These are phyloP conservation scores for Drosophila nasuta DNA, from an alignment of 1,140 invertebrate genomes.

Conservation along the genomic window DNA sequence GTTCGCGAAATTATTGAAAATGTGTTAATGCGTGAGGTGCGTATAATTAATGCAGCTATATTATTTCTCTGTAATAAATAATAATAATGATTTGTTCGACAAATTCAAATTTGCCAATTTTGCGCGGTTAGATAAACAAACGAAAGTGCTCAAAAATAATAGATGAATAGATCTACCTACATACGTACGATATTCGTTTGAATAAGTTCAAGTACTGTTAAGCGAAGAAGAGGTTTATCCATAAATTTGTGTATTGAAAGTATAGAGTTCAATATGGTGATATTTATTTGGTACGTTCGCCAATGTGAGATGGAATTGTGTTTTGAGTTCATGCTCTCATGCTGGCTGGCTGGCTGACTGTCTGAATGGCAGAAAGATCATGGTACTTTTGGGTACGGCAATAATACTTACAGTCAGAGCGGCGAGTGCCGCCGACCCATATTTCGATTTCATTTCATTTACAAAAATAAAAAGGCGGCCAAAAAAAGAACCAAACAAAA, in stretches of 20 bases:
- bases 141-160: slow-evolving; percentile 10
- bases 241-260: slow-evolving; percentile 8
- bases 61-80: neutral
- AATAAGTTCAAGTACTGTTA: neutral
- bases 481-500: slow-evolving; percentile 44
- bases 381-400: slow-evolving; percentile 54
- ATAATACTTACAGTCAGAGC: slow-evolving; percentile 51
- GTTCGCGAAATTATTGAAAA: slow-evolving; percentile 14
- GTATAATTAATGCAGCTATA: neutral
- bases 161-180: neutral
- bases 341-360: slow-evolving; percentile 12
- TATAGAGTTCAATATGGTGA: slow-evolving; percentile 17
- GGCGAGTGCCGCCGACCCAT: slow-evolving; percentile 70
- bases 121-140: slow-evolving; percentile 21
- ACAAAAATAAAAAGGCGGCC: slow-evolving; percentile 70
- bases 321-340: slow-evolving; percentile 65
- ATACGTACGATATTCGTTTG: too few relatives aligned
- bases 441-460: slow-evolving; percentile 80
- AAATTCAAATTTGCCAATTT: slow-evolving; percentile 18
- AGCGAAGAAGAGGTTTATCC: neutral
- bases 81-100: neutral
- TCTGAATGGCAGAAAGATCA: slow-evolving; percentile 51
- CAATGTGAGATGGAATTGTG: slow-evolving; percentile 64
- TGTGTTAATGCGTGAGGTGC: neutral
- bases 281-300: slow-evolving; percentile 29